Base-by-base conservation (phyloP, 2,888 invertebrate genomes). In the Herminia tarsipennalis region DNA sequence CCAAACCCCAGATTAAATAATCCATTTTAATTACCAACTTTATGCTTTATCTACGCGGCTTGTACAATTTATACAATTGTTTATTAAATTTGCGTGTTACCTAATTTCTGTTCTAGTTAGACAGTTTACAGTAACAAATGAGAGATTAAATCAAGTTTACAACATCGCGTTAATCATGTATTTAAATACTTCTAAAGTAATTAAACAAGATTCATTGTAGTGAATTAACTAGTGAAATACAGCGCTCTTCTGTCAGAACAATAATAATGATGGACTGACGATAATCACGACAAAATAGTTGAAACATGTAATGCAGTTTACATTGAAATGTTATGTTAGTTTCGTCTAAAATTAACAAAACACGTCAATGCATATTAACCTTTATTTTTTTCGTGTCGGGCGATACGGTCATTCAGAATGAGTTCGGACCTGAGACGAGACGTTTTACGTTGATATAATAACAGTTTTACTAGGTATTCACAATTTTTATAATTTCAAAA, bases 311-410 rank as follows among this genome's bases (percentile, higher is more conserved):
- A 33, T 27, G 36, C 28, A 40, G n/a, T 3, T 34, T 14, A 33
- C 18, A 49, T 48, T 43, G 14, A 32, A 45, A 35, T 32, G 27
- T 4, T 36, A 40, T 17, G 25, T 14, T 13, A 35, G 5, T 32
- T 10, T 34, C 28, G n/a, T 16, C 9, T 17, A n/a, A n/a, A n/a
- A n/a, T n/a, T n/a, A n/a, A n/a, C n/a, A n/a, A n/a, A n/a, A n/a
- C n/a, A n/a, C n/a, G n/a, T n/a, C n/a, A n/a, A n/a, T n/a, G n/a
- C n/a, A n/a, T n/a, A n/a, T n/a, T n/a, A n/a, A n/a, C n/a, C n/a
- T n/a, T n/a, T n/a, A n/a, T n/a, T n/a, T n/a, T n/a, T n/a, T n/a
- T n/a, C n/a, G n/a, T n/a, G n/a, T n/a, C n/a, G n/a, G n/a, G n/a
- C n/a, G n/a, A n/a, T n/a, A n/a, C n/a, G n/a, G n/a, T n/a, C n/a